Evolutionary conservation across 2,888 invertebrate genomes (phyloP), one percentile per base, ranked within the genome.

Genomic region (Ormia ochracea): DNA sequence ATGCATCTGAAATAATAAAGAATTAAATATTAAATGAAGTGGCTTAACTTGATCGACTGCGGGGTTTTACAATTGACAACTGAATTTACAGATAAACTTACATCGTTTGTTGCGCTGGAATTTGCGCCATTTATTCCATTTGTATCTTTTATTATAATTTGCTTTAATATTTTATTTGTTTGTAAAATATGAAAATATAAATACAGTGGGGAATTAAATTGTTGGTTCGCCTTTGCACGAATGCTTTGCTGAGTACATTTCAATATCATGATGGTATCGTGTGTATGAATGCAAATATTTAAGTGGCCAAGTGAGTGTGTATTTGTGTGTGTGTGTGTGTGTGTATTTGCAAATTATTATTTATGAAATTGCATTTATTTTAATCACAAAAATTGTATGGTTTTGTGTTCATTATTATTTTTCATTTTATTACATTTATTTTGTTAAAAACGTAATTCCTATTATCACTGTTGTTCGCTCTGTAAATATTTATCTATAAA

Each of bases 351-450:
- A 70, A 77, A 77, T 77, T 70, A 63, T 77, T 77, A 70, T 77
- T 70, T 77, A 77, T 77, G 69, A 77, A 70, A 65, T 63, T 77
- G 76, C 56, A 76, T 70, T 70, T 77, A 77, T 69, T 77, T 77
- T 69, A 77, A 63, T 77, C 63, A 77, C 41, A 65, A 45, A 69
- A 69, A 69, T 75, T 63, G 56, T 14, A 76, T 23, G 33, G 45
- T 43, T 77, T 76, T 56, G 48, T 43, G 38, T 63, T 76, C 63
- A 48, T 52, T 68, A 45, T 52, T 59, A 26, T 75, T 50, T 33
- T 41, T 54, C n/a, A n/a, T n/a, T n/a, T n/a, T n/a, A n/a, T n/a
- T 14, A 21, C 21, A 28, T 31, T 56, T 59, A 38, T 33, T 68
- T 50, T 26, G n/a, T 45, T 63, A 36, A 45, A n/a, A n/a, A 54